phyloP scores from a whole-genome alignment of 2,888 invertebrate species.

The Cheilosia variabilis region DNA sequence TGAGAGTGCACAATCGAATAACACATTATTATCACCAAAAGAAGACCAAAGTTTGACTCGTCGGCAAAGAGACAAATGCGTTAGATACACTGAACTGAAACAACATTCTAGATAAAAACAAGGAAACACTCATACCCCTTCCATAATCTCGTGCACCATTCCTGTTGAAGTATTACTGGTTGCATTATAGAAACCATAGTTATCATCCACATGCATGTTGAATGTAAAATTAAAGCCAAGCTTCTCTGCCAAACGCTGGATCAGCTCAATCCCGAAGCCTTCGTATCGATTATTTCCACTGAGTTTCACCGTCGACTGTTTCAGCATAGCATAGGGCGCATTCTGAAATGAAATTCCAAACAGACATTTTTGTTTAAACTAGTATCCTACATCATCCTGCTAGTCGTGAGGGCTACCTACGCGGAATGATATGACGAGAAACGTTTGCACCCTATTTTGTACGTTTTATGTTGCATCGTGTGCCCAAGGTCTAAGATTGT shows the following conservation, averaged over 20 bases:
- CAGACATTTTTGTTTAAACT: background rate
- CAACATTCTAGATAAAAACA: no score
- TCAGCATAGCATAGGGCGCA: constrained; percentile 94
- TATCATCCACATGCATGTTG: constrained; percentile 89
- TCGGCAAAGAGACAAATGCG: no score
- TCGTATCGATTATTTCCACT: constrained; percentile 92
- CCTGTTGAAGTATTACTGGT: constrained; percentile 91
- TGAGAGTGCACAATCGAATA: no score
- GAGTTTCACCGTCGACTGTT: constrained; percentile 87
- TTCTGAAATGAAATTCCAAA: constrained; percentile 85
- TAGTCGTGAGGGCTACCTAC: no score
- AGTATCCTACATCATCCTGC: no score
- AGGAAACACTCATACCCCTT: constrained; percentile 82
- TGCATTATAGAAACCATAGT: constrained; percentile 88
- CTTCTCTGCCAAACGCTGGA: constrained; percentile 90
- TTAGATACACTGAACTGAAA: no score
- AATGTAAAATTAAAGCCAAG: constrained; percentile 94
- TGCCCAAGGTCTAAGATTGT: no score
- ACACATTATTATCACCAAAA: no score
- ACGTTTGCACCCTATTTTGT: no score
- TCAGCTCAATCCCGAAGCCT: constrained; percentile 94
- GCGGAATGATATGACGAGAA: no score
- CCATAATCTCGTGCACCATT: constrained; percentile 93
- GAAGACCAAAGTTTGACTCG: no score
- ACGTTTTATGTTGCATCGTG: no score